A percentile compares a stretch with the other conserved stretches of the same genome.
Evolutionary conservation across 2,888 invertebrate genomes (phyloP).

Genomic region (Ichneumon xanthorius): DNA sequence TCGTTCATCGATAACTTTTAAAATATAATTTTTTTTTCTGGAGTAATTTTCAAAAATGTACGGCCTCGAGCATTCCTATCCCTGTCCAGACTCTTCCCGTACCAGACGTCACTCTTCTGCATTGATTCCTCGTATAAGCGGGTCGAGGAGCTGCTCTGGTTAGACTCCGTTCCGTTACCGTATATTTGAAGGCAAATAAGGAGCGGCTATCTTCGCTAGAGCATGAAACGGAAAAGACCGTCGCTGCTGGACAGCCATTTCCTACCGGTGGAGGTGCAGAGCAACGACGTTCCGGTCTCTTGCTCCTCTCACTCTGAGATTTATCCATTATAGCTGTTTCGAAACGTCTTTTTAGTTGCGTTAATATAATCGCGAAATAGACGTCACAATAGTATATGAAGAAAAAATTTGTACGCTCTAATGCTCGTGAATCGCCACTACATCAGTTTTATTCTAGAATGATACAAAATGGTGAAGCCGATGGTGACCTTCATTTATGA

Average conservation of each 20-base stretch:
- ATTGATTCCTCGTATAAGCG: no score
- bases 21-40: no score
- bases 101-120: no score
- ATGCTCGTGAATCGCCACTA: constrained; percentile 4
- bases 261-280: constrained; percentile 57
- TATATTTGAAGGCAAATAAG: constrained; percentile 74
- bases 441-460: neutral
- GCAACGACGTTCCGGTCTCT: constrained; percentile 74
- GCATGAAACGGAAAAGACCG: constrained; percentile 80
- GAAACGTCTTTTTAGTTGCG: constrained; percentile 17
- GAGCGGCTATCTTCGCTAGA: constrained; percentile 79
- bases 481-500: no score
- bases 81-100: no score
- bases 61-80: no score
- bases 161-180: neutral
- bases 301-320: constrained; percentile 56
- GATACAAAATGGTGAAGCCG: neutral
- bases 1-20: no score
- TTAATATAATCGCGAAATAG: constrained; percentile 2
- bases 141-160: neutral
- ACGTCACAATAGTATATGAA: constrained; percentile 3
- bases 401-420: constrained; percentile 24
- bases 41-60: no score
- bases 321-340: neutral
- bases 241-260: constrained; percentile 72